phyloP scores from a whole-genome alignment of 2,113 vertebrate genomes.

The Raja brachyura region DNA sequence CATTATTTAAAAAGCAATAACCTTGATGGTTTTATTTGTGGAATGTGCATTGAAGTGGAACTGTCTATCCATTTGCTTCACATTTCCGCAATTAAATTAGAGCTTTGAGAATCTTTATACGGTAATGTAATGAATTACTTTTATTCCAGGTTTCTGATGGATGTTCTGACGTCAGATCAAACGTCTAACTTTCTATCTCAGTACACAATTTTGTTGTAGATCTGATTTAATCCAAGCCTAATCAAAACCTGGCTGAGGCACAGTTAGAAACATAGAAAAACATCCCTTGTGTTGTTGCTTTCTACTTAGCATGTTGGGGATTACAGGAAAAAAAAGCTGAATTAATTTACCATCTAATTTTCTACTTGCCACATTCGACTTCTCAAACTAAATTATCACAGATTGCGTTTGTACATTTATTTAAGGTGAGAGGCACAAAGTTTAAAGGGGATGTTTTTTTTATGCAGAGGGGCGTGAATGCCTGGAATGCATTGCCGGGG shows the following conservation, averaged over 20 bases:
- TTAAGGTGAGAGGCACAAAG: no score
- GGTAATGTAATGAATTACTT: not conserved
- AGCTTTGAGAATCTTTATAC: not conserved
- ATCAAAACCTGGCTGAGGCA: not conserved
- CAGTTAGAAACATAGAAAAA: no score
- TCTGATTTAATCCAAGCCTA: not conserved
- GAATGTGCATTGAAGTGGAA: not conserved
- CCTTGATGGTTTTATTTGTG: conserved; percentile 13
- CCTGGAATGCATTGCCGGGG: no score
- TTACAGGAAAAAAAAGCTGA: not conserved
- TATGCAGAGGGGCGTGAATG: no score
- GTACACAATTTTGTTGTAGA: not conserved
- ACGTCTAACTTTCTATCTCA: not conserved
- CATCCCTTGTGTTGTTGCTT: not conserved
- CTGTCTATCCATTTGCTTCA: not conserved
- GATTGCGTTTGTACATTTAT: no score
- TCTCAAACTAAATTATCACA: no score
- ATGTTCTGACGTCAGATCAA: conserved; percentile 3
- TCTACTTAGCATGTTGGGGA: not conserved
- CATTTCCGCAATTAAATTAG: not conserved
- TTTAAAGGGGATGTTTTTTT: no score
- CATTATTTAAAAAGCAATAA: not conserved
- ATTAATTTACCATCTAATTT: not conserved
- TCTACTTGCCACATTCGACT: not conserved
- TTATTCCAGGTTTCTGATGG: not conserved